A percentile compares a stretch with the other conserved stretches of the same genome.
Conservation (phyloP, 2,797 vertebrate genomes). For the Ctenopoma multispine region DNA sequence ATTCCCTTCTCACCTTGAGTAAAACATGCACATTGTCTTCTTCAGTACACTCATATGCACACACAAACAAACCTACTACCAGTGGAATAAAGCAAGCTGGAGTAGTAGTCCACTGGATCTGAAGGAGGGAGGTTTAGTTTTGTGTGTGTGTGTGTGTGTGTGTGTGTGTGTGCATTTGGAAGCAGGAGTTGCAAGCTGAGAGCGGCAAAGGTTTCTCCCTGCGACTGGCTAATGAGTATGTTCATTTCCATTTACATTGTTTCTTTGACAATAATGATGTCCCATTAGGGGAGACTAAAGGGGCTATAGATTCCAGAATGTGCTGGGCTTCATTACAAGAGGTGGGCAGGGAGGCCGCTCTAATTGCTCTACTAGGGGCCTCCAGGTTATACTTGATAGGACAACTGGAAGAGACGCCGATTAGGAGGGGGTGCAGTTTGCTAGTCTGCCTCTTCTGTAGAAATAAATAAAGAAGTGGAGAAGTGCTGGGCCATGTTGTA, state of each 20-base stretch:
- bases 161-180: slow-evolving; percentile 54
- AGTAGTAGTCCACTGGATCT: slow-evolving; percentile 64
- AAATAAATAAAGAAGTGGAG: slow-evolving; percentile 77
- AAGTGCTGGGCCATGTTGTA: slow-evolving; percentile 71
- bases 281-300: slow-evolving; percentile 99
- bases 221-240: slow-evolving; percentile 99
- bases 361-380: slow-evolving; percentile 99
- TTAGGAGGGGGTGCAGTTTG: slow-evolving; percentile 64
- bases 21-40: slow-evolving; percentile 67
- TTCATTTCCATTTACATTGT: slow-evolving; percentile 99
- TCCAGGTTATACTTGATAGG: slow-evolving; percentile 99
- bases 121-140: slow-evolving; percentile 62
- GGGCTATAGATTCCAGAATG: slow-evolving; percentile 99
- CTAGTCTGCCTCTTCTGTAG: slow-evolving; percentile 67
- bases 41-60: slow-evolving; percentile 65
- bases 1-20: slow-evolving; percentile 71
- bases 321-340: slow-evolving; percentile 99
- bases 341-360: slow-evolving; percentile 98
- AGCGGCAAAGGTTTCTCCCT: slow-evolving; percentile 90
- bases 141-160: slow-evolving; percentile 35
- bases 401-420: slow-evolving; percentile 93
- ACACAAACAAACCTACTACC: slow-evolving; percentile 70
- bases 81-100: slow-evolving; percentile 71
- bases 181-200: slow-evolving; percentile 76
- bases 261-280: slow-evolving; percentile 99